A percentile compares a stretch with the other conserved stretches of the same genome.
Conservation (phyloP, 2,888 invertebrate species). For the Imbricaverruca yamaguchii region DNA sequence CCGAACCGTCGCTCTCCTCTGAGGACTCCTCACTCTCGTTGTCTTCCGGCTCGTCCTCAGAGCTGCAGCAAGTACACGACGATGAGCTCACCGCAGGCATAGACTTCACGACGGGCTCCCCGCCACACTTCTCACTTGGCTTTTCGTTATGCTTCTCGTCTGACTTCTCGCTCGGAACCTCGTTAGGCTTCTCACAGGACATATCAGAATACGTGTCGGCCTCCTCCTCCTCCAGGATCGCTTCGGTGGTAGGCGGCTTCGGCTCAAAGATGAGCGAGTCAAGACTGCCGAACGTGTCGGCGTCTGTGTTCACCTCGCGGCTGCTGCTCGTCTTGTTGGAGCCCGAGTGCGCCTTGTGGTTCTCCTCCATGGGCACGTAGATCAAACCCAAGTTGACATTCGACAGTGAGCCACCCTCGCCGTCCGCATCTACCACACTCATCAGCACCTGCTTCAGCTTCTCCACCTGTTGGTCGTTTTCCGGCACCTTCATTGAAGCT, state of each 20-base stretch:
- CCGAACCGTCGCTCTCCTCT: slow-evolving; percentile 14
- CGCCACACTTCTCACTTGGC: neutral
- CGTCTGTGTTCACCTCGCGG: slow-evolving; percentile 31
- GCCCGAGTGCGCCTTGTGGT: slow-evolving; percentile 25
- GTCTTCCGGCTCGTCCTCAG: slow-evolving; percentile 17
- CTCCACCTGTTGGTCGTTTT: slow-evolving; percentile 33
- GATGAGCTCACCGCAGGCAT: neutral
- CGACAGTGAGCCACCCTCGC: slow-evolving; percentile 27
- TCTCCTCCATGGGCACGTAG: slow-evolving; percentile 37
- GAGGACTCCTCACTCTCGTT: neutral
- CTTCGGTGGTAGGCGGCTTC: slow-evolving; percentile 32
- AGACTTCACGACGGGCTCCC: slow-evolving; percentile 18
- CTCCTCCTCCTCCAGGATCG: slow-evolving; percentile 28
- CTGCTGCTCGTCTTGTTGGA: slow-evolving; percentile 26
- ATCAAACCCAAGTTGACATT: slow-evolving; percentile 36
- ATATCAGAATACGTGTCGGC: no score
- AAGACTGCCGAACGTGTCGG: slow-evolving; percentile 35
- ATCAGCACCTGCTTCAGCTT: slow-evolving; percentile 34
- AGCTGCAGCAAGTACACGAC: slow-evolving; percentile 16
- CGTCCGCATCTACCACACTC: slow-evolving; percentile 35
- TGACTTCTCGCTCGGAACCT: no score
- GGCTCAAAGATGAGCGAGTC: slow-evolving; percentile 37
- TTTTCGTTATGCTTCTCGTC: no score
- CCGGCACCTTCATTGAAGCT: slow-evolving; percentile 25
- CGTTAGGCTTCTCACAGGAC: no score